Percentiles rank a stretch among this genome's conserved stretches.
These are phyloP conservation scores for Sakesphorus luctuosus DNA, from an alignment of 2,113 vertebrate species.

Conservation along the genomic window DNA sequence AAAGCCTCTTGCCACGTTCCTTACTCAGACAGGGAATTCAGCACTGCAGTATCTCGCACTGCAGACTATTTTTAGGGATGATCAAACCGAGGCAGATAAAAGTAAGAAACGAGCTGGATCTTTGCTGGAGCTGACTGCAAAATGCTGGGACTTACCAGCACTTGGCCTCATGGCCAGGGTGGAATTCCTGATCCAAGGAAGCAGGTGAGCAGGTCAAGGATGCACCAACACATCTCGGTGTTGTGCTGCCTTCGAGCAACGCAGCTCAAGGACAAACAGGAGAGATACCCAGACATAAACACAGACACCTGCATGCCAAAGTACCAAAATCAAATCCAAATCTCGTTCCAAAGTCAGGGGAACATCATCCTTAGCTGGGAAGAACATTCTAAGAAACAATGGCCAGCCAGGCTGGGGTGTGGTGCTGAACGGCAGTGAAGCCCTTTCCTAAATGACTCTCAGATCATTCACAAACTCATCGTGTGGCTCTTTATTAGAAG, in stretches of 20 bases:
- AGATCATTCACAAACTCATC: neutral
- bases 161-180: neutral
- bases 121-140: neutral
- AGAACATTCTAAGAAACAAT: neutral
- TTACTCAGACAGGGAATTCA: constrained; percentile 9
- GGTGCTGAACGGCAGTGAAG: neutral
- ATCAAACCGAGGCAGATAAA: constrained; percentile 56
- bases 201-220: neutral
- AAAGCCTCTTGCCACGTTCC: neutral
- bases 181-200: neutral
- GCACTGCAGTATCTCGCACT: neutral
- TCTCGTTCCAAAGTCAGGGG: neutral
- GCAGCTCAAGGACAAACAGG: neutral
- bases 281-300: neutral
- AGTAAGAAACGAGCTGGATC: constrained; percentile 37
- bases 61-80: constrained; percentile 65
- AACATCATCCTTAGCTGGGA: neutral
- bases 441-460: neutral
- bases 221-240: neutral
- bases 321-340: neutral
- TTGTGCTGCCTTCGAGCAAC: neutral
- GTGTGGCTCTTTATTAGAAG: neutral
- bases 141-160: neutral
- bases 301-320: neutral
- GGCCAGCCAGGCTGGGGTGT: neutral